A percentile compares a stretch with the other conserved stretches of the same genome.
These are phyloP conservation scores for Oligia fasciuncula DNA, from an alignment of 2,888 invertebrate genomes.

Conservation along the genomic window DNA sequence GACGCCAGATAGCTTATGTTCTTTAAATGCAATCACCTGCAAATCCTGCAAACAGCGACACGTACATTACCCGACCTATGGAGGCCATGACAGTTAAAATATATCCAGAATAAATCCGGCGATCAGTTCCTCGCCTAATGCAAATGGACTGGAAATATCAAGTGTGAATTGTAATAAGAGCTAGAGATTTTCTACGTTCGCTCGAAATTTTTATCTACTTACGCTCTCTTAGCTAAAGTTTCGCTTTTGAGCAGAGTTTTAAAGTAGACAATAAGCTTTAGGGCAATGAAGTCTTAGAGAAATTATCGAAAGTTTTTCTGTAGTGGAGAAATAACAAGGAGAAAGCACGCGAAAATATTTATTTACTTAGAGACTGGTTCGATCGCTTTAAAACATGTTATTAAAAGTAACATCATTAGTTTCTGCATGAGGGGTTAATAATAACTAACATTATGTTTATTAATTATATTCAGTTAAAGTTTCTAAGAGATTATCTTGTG, in stretches of 20 bases:
- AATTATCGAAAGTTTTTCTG: conserved; percentile 35
- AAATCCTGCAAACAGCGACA: conserved; percentile 46
- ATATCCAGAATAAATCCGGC: conserved; percentile 43
- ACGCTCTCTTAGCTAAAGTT: conserved; percentile 24
- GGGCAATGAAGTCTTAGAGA: conserved; percentile 30
- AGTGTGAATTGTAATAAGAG: conserved; percentile 38
- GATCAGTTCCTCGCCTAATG: conserved; percentile 39
- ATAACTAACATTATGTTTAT: conserved; percentile 16
- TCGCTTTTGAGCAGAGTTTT: conserved; percentile 26
- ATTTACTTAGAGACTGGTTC: background rate
- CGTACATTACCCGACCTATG: conserved; percentile 34
- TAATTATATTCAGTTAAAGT: background rate
- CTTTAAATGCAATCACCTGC: conserved; percentile 65
- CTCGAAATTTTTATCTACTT: conserved; percentile 24
- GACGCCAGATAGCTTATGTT: conserved; percentile 63
- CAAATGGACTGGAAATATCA: conserved; percentile 51
- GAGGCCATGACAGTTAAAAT: conserved; percentile 46
- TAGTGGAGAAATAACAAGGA: conserved; percentile 28
- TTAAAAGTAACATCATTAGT: conserved; percentile 12
- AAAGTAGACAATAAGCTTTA: conserved; percentile 34
- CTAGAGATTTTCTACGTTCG: conserved; percentile 11
- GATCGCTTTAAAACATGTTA: conserved; percentile 25
- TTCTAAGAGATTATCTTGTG: background rate
- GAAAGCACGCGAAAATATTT: conserved; percentile 19
- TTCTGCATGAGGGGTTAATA: background rate